Percentiles rank a stretch among this genome's conserved stretches.
phyloP scores from a whole-genome alignment of 1,140 invertebrate species.

The Adoxophyes honmai region DNA sequence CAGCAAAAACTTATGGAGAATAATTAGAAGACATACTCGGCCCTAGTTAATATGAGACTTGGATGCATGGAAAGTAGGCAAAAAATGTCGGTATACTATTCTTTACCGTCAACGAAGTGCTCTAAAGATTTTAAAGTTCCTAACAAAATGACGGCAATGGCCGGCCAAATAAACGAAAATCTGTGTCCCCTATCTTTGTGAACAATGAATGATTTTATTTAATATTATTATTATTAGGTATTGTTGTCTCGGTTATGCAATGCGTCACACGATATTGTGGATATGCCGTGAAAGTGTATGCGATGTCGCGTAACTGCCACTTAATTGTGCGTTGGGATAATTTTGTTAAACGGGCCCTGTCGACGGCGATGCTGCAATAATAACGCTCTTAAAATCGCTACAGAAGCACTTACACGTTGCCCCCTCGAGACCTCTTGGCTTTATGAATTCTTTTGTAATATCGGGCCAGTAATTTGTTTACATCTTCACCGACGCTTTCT shows the following conservation, averaged over 20 bases:
- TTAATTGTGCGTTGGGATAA: constrained; percentile 30
- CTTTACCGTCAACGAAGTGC: too few relatives aligned
- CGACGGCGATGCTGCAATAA: constrained; percentile 14
- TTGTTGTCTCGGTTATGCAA: constrained; percentile 39
- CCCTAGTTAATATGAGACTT: too few relatives aligned
- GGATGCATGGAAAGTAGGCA: too few relatives aligned
- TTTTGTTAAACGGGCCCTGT: constrained; percentile 21
- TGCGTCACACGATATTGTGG: constrained; percentile 36
- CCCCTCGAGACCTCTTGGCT: background rate
- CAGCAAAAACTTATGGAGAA: too few relatives aligned
- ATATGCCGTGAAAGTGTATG: constrained; percentile 36
- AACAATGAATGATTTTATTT: constrained; percentile 29
- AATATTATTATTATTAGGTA: constrained; percentile 13
- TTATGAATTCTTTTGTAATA: constrained; percentile 18
- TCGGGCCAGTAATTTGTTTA: background rate
- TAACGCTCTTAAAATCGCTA: constrained; percentile 1
- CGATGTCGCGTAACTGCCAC: constrained; percentile 23
- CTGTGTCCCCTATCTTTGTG: background rate
- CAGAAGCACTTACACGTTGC: constrained; percentile 8
- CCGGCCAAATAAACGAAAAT: too few relatives aligned
- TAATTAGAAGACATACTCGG: too few relatives aligned
- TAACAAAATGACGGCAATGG: too few relatives aligned
- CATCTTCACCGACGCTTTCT: constrained; percentile 32
- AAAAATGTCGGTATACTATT: too few relatives aligned
- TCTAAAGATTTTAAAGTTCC: too few relatives aligned